Conservation (phyloP, 1,140 invertebrate genomes). For the Macrobrachium nipponense region DNA sequence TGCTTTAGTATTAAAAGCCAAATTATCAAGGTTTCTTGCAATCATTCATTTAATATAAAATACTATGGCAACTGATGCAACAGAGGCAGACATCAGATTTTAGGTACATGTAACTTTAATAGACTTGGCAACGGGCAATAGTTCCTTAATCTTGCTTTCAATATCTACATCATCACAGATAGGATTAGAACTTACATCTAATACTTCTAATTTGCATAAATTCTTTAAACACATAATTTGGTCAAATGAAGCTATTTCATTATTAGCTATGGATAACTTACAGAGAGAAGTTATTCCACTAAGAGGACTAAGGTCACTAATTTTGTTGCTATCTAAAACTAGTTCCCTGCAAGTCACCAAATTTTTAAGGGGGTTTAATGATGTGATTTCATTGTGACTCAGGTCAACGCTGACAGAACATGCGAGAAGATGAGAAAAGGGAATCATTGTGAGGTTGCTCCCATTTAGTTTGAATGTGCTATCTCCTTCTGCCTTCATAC, state of each 20-base stretch:
- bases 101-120: too few species aligned
- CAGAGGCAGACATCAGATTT: too few species aligned
- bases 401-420: constrained; percentile 11
- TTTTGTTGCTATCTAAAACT: constrained; percentile 38
- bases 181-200: constrained; percentile 23
- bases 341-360: constrained; percentile 35
- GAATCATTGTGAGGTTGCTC: constrained; percentile 12
- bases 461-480: constrained; percentile 24
- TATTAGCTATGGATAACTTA: constrained; percentile 26
- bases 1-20: too few species aligned
- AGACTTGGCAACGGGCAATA: constrained; percentile 5
- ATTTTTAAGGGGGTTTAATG: constrained; percentile 24
- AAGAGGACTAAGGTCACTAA: constrained; percentile 29
- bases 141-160: constrained; percentile 18
- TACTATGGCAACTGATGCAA: too few species aligned
- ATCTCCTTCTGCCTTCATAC: constrained; percentile 13
- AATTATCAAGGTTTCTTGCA: too few species aligned
- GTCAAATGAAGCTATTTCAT: constrained; percentile 27
- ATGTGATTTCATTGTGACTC: constrained; percentile 26
- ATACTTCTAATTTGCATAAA: constrained; percentile 7
- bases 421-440: constrained; percentile 38
- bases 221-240: constrained; percentile 6
- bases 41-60: too few species aligned
- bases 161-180: constrained; percentile 24
- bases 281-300: neutral